Base-by-base conservation (phyloP, 2,113 vertebrate species). In the Vicugna pacos region DNA sequence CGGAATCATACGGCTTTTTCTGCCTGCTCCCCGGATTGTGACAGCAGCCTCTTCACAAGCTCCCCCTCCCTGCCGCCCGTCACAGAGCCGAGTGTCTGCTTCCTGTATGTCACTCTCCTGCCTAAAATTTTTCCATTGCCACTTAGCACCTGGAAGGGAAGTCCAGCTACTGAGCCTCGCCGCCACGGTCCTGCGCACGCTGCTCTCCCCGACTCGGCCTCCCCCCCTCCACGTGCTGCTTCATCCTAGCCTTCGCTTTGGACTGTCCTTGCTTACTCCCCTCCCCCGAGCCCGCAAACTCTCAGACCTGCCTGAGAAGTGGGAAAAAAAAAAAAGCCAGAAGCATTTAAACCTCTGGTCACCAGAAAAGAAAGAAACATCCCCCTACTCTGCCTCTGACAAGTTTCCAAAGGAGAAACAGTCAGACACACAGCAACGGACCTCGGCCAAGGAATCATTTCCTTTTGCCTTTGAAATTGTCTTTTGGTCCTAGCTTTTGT, bases 401-500 rank as follows among this genome's bases (percentile, higher is more conserved):
- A 79, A 46, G 26, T 69, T 73, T 83, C 30, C 54, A 42, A 65
- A 73, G n/a, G 84, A 96, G 48, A 56, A 80, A 86, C 54, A 42
- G n/a, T 13, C 28, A 69, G 58, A n/a, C 13, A 42, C 28, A 17
- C 11, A 73, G 54, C 48, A 24, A 38, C 7, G 52, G 70, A 85
- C 30, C 35, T 42, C 42, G 60, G 77, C 70, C 24, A 30, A 62
- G 50, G 62, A 67, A 42, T 15, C 4, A 6, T 77, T 88, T 72
- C 19, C 42, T 72, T 62, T 32, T 50, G 52, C 8, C 50, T 6
- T 17, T 72, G 2, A 32, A 17, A 26, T 58, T 69, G 24, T 65
- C 89, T 89, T 85, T 79, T 20, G 58, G 62, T 60, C 60, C n/a
- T 73, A 58, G 88, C n/a, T 79, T 82, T 89, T 77, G 80, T 38